Base-by-base conservation (phyloP, 1,140 invertebrate species). In the Cydia strobilella region DNA sequence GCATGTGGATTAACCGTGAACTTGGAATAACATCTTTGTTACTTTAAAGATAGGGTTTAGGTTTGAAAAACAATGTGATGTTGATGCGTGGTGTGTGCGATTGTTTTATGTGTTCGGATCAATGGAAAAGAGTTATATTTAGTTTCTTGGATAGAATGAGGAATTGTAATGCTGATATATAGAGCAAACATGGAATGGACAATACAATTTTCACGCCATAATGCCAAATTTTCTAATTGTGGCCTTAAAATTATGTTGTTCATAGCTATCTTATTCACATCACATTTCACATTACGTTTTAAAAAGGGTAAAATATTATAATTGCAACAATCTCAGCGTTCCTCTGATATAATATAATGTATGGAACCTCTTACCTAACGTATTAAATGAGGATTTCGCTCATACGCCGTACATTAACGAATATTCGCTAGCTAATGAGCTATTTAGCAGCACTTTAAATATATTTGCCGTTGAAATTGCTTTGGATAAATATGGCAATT, bases 381-480 rank as follows among this genome's bases (percentile, higher is more conserved):
- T 10, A 23, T n/a, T 3, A 23, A 23, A 59, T 59, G 18, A 23
- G 54, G 23, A 23, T 59, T 59, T 59, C 2, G 18, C 51, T n/a
- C 18, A 23, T 2, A 54, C n/a, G 15, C 51, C n/a, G 51, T 54
- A 59, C 54, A 23, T 59, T 23, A 59, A 59, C 7, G 20, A 20
- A 59, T 23, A 59, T 23, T 59, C 9, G 27, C 31, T 39, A 31
- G 65, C 31, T 69, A 69, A 69, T 69, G n/a, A 69, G 15, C 65
- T 69, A 35, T 42, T 69, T 69, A 35, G 9, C 65, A 69, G 65
- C 65, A 69, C 65, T 69, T 69, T 69, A 31, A 35, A n/a, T 35
- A 12, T 35, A 27, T 31, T n/a, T 69, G 27, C 18, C 3, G 31
- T n/a, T 27, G 27, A n/a, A 69, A 35, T 35, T 18, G 31, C 65